Percentiles rank a stretch among this genome's conserved stretches.
Evolutionary conservation across 2,888 invertebrate species (phyloP).

Genomic region (Augiades crinisus): DNA sequence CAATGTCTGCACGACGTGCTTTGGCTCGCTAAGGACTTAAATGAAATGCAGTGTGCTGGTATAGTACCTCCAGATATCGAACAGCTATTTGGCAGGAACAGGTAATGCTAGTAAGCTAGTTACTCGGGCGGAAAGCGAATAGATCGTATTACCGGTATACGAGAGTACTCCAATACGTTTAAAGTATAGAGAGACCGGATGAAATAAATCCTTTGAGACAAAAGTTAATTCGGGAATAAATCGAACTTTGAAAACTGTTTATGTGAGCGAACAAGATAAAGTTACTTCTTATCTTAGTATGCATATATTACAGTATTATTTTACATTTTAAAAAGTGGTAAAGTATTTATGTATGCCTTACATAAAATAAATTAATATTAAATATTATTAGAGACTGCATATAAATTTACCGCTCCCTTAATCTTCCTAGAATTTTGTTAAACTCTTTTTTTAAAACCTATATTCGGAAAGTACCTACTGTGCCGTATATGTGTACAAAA

Average conservation of each 20-base stretch:
- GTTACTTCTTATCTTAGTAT: neutral
- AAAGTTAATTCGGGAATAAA: neutral
- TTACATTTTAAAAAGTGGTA: too few relatives aligned
- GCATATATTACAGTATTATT: too few relatives aligned
- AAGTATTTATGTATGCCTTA: too few relatives aligned
- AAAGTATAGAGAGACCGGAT: neutral
- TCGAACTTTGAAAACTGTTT: neutral
- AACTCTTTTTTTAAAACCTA: too few relatives aligned
- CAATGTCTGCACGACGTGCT: conserved; percentile 16
- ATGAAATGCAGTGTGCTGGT: conserved; percentile 14
- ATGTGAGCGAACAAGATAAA: neutral
- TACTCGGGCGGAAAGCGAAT: conserved; percentile 18
- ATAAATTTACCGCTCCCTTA: too few relatives aligned
- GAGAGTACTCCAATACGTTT: conserved; percentile 11
- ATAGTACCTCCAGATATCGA: conserved; percentile 10
- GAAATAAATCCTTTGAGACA: neutral
- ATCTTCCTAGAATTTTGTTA: too few relatives aligned
- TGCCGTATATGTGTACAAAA: too few relatives aligned
- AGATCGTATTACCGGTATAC: conserved; percentile 14
- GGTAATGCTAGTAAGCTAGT: conserved; percentile 18
- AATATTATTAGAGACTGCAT: too few relatives aligned
- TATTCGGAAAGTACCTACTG: too few relatives aligned
- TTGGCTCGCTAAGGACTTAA: conserved; percentile 8
- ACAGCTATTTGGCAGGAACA: conserved; percentile 14
- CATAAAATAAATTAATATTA: too few relatives aligned